phyloP scores from a whole-genome alignment of 2,113 vertebrate genomes.

The Sylvicapra grimmia region DNA sequence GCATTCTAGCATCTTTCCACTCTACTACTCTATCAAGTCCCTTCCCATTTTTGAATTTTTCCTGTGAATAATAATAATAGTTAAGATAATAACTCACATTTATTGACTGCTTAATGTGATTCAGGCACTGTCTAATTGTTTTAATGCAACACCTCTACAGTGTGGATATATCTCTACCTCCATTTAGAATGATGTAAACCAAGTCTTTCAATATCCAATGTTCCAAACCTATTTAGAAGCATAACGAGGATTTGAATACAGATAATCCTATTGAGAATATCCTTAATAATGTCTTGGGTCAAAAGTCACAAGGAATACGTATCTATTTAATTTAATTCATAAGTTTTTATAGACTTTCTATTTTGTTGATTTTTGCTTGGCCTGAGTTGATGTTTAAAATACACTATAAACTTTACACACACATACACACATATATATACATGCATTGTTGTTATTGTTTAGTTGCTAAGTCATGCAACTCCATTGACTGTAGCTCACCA shows the following conservation, averaged over 20 bases:
- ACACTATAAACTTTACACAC: not conserved
- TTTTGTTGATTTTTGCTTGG: not conserved
- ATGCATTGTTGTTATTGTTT: not conserved
- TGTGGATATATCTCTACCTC: not conserved
- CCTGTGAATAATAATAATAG: constrained; percentile 44
- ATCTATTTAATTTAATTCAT: not conserved
- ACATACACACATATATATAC: not conserved
- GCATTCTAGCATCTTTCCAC: not conserved
- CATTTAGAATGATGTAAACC: not conserved
- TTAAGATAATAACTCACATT: constrained; percentile 37
- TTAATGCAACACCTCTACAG: not conserved
- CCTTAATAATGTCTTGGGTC: not conserved
- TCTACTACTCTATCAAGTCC: not conserved
- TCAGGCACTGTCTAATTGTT: not conserved
- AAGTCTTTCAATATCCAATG: not conserved
- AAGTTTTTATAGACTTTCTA: not conserved
- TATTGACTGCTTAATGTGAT: constrained; percentile 40
- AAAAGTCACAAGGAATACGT: not conserved
- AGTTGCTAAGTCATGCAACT: not conserved
- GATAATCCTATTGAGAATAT: not conserved
- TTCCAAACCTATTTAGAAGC: not conserved
- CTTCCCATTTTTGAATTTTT: constrained; percentile 38
- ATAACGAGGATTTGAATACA: not conserved
- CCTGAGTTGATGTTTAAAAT: not conserved
- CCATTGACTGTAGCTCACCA: not conserved